Conservation (phyloP, 2,888 invertebrate species). For the Mesopsocus fuscifrons region DNA sequence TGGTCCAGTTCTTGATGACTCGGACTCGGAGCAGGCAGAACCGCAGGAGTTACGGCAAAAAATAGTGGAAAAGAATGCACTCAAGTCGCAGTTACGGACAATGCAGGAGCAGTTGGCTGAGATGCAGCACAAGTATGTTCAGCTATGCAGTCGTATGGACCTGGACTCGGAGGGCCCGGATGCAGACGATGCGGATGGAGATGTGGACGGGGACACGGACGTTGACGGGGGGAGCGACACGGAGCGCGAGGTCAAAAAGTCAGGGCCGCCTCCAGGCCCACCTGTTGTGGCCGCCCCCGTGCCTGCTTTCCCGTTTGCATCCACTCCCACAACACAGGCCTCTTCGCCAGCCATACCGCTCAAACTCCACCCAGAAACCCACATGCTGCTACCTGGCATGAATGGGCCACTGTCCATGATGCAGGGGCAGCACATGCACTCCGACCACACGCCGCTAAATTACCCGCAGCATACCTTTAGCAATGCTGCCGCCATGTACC, state of each 20-base stretch:
- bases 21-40: constrained; percentile 50
- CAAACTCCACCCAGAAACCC: constrained; percentile 20
- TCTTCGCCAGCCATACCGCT: constrained; percentile 19
- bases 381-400: constrained; percentile 24
- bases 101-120: constrained; percentile 79
- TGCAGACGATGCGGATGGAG: constrained; percentile 40
- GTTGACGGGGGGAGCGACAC: constrained; percentile 12
- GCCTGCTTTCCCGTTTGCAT: constrained; percentile 28
- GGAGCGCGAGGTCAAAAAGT: constrained; percentile 20
- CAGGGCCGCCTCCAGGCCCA: constrained; percentile 33
- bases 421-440: constrained; percentile 23
- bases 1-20: constrained; percentile 36
- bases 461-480: constrained; percentile 21
- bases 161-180: constrained; percentile 44
- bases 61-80: constrained; percentile 66
- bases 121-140: constrained; percentile 81
- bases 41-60: constrained; percentile 65
- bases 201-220: constrained; percentile 35
- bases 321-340: constrained; percentile 37
- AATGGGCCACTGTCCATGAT: constrained; percentile 19
- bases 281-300: constrained; percentile 35
- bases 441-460: constrained; percentile 22
- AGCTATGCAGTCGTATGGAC: constrained; percentile 70
- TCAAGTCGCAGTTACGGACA: constrained; percentile 66
- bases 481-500: constrained; percentile 44